A percentile compares a stretch with the other conserved stretches of the same genome.
These are phyloP conservation scores for Galbula dea DNA, from an alignment of 2,113 vertebrate genomes.

Conservation along the genomic window DNA sequence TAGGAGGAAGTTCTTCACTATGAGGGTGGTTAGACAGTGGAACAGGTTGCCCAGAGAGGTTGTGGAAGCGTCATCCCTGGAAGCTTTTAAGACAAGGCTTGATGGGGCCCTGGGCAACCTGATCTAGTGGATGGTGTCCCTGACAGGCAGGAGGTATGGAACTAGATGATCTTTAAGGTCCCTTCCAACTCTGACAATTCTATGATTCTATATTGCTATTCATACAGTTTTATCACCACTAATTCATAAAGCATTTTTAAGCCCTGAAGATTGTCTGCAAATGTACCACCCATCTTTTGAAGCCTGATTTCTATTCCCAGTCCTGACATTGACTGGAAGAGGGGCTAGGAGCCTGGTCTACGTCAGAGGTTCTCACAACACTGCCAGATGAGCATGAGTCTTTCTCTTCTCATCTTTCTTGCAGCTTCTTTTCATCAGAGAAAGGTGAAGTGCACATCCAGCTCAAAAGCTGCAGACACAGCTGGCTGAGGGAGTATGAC, in stretches of 20 bases:
- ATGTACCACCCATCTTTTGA: background rate
- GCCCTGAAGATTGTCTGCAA: background rate
- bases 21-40: too few species aligned
- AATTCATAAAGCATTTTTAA: background rate
- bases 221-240: background rate
- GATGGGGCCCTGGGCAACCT: too few species aligned
- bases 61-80: too few species aligned
- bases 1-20: too few species aligned
- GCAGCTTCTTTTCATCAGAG: background rate
- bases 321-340: background rate
- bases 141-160: too few species aligned
- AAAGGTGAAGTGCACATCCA: background rate
- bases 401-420: background rate
- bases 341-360: background rate
- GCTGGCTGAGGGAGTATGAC: accelerated
- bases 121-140: too few species aligned
- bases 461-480: background rate
- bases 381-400: background rate
- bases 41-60: too few species aligned
- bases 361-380: background rate
- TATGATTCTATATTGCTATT: too few species aligned
- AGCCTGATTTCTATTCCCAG: background rate
- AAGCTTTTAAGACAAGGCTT: too few species aligned
- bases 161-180: too few species aligned
- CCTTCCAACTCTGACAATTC: too few species aligned